These are phyloP conservation scores for Lordiphosa andalusiaca DNA, from an alignment of 2,888 invertebrate species.

Conservation along the genomic window DNA sequence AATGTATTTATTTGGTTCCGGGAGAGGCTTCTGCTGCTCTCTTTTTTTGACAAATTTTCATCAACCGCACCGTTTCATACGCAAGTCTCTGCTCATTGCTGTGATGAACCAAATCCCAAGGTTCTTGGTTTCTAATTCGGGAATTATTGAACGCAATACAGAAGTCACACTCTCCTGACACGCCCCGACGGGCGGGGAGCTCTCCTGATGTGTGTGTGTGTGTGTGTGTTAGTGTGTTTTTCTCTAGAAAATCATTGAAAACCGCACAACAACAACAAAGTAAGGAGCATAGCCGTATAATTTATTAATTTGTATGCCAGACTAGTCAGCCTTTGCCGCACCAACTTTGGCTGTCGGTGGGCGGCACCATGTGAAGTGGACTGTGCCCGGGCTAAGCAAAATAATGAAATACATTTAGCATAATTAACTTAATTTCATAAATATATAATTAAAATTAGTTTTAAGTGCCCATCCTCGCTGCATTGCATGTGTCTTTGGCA, in stretches of 20 bases:
- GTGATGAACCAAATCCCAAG: too few relatives aligned
- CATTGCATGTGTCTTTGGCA: conserved; percentile 55
- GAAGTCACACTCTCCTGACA: too few relatives aligned
- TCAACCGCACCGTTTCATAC: too few relatives aligned
- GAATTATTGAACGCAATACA: too few relatives aligned
- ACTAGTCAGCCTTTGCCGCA: conserved; percentile 28
- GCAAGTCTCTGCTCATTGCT: too few relatives aligned
- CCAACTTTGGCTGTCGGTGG: conserved; percentile 13
- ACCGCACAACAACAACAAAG: conserved; percentile 23
- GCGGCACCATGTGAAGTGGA: conserved; percentile 30
- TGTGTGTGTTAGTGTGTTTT: too few relatives aligned
- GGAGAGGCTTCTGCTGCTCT: too few relatives aligned
- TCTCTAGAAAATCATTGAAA: conserved; percentile 19
- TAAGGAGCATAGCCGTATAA: conserved; percentile 39
- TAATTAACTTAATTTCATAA: conserved; percentile 69
- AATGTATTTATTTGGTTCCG: too few relatives aligned
- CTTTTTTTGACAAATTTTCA: too few relatives aligned
- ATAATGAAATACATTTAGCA: conserved; percentile 67
- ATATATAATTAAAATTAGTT: conserved; percentile 65
- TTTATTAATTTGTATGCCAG: conserved; percentile 63
- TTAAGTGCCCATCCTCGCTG: conserved; percentile 36
- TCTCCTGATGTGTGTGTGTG: too few relatives aligned
- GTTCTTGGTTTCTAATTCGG: too few relatives aligned
- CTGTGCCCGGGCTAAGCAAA: conserved; percentile 40
- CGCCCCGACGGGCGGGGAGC: too few relatives aligned